Conservation (phyloP, 2,797 vertebrate species). For the Urocyon cinereoargenteus region DNA sequence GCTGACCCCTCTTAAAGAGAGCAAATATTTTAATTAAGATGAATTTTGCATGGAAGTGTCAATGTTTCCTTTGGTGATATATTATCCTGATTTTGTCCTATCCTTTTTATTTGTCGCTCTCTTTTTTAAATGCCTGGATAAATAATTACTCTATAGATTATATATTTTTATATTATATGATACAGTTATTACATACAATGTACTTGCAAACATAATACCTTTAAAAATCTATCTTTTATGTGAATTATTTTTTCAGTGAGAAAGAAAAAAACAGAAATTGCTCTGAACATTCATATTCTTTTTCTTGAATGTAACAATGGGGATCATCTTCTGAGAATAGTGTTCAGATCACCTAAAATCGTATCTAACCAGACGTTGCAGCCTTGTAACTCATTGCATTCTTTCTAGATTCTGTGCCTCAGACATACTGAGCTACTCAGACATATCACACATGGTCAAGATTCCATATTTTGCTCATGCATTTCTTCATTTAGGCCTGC, state of each 20-base stretch:
- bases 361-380: background rate
- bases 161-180: background rate
- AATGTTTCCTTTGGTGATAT: background rate
- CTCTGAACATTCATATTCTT: background rate
- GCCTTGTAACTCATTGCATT: background rate
- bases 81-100: background rate
- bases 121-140: background rate
- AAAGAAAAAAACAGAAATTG: background rate
- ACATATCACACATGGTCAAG: background rate
- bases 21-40: constrained; percentile 1
- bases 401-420: background rate
- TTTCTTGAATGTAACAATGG: background rate
- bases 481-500: background rate
- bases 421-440: background rate
- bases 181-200: background rate
- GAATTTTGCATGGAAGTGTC: background rate
- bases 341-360: background rate
- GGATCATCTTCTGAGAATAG: background rate
- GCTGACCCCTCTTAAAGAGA: background rate
- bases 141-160: background rate
- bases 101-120: background rate
- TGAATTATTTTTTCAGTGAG: background rate
- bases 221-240: background rate
- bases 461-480: background rate
- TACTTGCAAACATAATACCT: background rate